Evolutionary conservation across 2,888 invertebrate genomes (phyloP).

Genomic region (Dioctria linearis): DNA sequence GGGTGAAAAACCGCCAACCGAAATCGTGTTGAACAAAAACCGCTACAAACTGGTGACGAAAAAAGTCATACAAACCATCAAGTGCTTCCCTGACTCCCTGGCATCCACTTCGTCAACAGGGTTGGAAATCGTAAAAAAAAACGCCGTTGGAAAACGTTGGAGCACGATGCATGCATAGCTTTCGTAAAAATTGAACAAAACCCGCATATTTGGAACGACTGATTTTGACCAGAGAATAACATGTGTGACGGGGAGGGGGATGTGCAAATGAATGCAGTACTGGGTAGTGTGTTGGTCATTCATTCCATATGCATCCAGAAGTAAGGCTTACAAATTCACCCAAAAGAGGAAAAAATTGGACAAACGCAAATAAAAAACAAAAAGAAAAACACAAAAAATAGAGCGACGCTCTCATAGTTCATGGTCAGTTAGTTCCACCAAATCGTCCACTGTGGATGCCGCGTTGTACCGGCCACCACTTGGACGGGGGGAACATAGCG

Average conservation of each 20-base stretch:
- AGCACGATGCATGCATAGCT: constrained; percentile 49
- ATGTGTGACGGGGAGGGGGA: neutral
- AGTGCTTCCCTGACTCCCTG: constrained; percentile 54
- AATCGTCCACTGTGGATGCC: constrained; percentile 54
- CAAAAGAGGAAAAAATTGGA: constrained; percentile 44
- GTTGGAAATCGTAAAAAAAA: constrained; percentile 29
- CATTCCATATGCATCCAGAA: neutral
- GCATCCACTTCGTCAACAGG: constrained; percentile 54
- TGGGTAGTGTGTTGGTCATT: constrained; percentile 1
- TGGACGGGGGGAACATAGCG: constrained; percentile 48
- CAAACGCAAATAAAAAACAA: constrained; percentile 28
- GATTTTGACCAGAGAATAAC: constrained; percentile 3
- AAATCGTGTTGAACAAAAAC: constrained; percentile 59
- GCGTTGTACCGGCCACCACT: constrained; percentile 38
- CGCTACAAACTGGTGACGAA: constrained; percentile 59
- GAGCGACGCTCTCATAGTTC: constrained; percentile 56
- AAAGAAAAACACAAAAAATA: constrained; percentile 33
- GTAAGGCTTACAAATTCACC: constrained; percentile 48
- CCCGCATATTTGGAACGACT: constrained; percentile 14
- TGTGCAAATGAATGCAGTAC: neutral
- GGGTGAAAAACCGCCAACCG: constrained; percentile 58
- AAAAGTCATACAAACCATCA: constrained; percentile 54
- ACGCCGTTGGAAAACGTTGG: neutral
- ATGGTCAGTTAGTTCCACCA: constrained; percentile 59
- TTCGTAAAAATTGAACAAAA: constrained; percentile 46